Evolutionary conservation across 2,113 vertebrate species (phyloP).

Genomic region (Melozone crissalis): DNA sequence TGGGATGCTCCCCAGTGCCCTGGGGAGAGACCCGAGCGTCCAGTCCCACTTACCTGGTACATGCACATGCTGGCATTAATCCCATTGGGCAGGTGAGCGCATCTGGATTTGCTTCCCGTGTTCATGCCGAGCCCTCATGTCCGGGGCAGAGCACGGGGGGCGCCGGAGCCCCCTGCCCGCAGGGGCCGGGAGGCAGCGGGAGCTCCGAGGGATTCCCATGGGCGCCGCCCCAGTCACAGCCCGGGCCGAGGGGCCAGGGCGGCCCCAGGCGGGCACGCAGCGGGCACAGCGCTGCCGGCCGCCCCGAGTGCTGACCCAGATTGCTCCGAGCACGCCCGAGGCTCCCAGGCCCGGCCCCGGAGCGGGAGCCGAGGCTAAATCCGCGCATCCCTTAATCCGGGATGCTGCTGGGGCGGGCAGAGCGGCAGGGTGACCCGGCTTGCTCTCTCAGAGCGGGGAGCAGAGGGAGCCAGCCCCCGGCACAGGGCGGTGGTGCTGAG

Average conservation of each 20-base stretch:
- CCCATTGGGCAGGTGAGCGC: constrained; percentile 81
- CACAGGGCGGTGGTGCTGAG: background rate
- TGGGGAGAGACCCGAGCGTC: rapidly evolving
- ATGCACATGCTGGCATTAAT: constrained; percentile 84
- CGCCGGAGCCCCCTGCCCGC: background rate
- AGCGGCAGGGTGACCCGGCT: constrained; percentile 24
- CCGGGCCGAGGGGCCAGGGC: background rate
- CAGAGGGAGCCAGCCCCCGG: background rate
- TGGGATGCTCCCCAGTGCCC: background rate
- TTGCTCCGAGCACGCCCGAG: background rate
- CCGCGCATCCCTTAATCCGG: constrained; percentile 64
- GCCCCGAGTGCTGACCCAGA: constrained; percentile 44
- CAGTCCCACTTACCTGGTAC: constrained; percentile 80
- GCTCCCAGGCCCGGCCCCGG: background rate
- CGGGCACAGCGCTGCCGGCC: background rate
- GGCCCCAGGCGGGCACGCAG: background rate
- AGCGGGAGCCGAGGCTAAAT: constrained; percentile 38
- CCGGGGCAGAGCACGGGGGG: background rate
- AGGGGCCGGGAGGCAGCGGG: background rate
- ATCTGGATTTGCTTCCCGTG: constrained; percentile 62
- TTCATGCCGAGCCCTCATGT: constrained; percentile 83
- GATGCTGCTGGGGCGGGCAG: constrained; percentile 6
- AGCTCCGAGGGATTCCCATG: constrained; percentile 9
- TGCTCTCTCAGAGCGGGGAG: background rate
- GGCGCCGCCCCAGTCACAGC: background rate